phyloP scores from a whole-genome alignment of 35 echinoderm and acorn worm species.

The Stichopus chloronotus region DNA sequence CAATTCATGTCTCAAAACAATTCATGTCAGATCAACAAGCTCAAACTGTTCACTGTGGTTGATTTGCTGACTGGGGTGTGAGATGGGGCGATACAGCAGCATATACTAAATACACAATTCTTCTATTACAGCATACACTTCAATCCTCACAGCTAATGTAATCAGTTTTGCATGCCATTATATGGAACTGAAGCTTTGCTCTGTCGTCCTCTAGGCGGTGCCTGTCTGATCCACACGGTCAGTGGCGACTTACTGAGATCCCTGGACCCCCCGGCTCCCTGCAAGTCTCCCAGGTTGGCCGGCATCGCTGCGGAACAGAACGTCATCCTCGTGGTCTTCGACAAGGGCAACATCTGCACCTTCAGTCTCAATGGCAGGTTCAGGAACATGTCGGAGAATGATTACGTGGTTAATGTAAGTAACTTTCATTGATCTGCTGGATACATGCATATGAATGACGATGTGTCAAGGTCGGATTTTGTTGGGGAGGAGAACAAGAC shows the following conservation, averaged over 20 bases:
- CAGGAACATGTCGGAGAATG: slow-evolving; percentile 66
- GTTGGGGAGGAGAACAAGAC: too few relatives aligned
- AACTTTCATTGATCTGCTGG: background rate
- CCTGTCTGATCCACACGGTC: slow-evolving; percentile 98
- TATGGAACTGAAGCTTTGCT: too few relatives aligned
- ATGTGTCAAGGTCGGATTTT: background rate
- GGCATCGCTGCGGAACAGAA: slow-evolving; percentile 91
- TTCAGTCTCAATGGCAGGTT: slow-evolving; percentile 95
- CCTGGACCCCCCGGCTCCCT: slow-evolving; percentile 75
- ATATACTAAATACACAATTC: too few relatives aligned
- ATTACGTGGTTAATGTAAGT: slow-evolving; percentile 84
- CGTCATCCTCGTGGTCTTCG: slow-evolving; percentile 90
- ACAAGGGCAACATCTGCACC: slow-evolving; percentile 91
- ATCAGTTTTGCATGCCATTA: too few relatives aligned
- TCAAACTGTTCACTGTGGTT: too few relatives aligned
- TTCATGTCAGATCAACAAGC: too few relatives aligned
- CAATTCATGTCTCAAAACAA: too few relatives aligned
- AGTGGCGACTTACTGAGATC: slow-evolving; percentile 90
- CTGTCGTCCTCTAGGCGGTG: slow-evolving; percentile 65
- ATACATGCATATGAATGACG: background rate
- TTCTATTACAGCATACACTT: too few relatives aligned
- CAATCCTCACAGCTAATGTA: too few relatives aligned
- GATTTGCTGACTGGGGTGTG: too few relatives aligned
- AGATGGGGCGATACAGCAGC: too few relatives aligned
- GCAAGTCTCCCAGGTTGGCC: slow-evolving; percentile 79